Conservation (phyloP, 2,888 invertebrate genomes). For the Chalcosyrphus nemorum region DNA sequence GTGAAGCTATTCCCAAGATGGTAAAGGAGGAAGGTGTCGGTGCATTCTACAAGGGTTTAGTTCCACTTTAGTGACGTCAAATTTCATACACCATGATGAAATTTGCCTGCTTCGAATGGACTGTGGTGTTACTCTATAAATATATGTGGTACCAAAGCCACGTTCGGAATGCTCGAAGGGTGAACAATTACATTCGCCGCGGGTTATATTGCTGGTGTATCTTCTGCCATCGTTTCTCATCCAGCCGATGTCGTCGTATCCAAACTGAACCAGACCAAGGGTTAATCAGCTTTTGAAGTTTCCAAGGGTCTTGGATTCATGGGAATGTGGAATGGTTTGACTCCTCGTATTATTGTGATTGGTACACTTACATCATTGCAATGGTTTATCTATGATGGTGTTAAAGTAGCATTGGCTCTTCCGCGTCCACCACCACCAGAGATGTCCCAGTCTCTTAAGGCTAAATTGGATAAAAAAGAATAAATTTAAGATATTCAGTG, state of each 20-base stretch:
- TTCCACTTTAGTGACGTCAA: conserved; percentile 88
- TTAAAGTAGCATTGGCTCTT: conserved; percentile 90
- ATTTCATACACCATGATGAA: conserved; percentile 94
- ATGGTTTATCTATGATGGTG: conserved; percentile 96
- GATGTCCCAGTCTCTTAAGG: conserved; percentile 93
- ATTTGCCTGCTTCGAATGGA: conserved; percentile 94
- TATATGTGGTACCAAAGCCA: conserved; percentile 90
- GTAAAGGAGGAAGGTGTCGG: conserved; percentile 88
- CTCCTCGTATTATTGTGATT: conserved; percentile 95
- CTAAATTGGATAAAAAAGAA: conserved; percentile 74
- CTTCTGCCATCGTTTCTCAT: conserved; percentile 95
- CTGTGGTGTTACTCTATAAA: conserved; percentile 90
- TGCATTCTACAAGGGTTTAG: conserved; percentile 91
- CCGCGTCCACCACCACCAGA: conserved; percentile 95
- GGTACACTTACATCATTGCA: conserved; percentile 95
- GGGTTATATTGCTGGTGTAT: conserved; percentile 96
- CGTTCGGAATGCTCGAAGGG: conserved; percentile 88
- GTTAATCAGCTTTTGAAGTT: conserved; percentile 79
- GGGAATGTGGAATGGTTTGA: conserved; percentile 92
- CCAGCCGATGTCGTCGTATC: conserved; percentile 95
- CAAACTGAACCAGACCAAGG: conserved; percentile 92
- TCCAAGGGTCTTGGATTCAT: conserved; percentile 81
- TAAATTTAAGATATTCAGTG: conserved; percentile 54
- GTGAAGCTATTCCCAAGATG: conserved; percentile 90
- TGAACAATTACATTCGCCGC: conserved; percentile 94